phyloP scores from a whole-genome alignment of 2,888 invertebrate genomes.

The Mechanitis messenoides region DNA sequence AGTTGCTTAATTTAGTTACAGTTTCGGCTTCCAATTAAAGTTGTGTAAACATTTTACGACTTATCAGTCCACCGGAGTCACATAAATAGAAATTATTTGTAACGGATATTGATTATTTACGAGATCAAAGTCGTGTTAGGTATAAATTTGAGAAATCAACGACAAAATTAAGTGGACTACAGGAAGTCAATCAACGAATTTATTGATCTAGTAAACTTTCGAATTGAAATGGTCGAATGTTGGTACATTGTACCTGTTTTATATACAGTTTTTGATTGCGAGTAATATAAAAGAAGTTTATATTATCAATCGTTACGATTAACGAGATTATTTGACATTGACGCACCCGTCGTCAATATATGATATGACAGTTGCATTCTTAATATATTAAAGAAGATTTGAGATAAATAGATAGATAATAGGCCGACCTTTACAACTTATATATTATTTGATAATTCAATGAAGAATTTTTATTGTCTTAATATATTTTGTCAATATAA shows the following conservation, averaged over 20 bases:
- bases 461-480: too few relatives aligned
- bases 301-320: conserved; percentile 29
- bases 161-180: conserved; percentile 41
- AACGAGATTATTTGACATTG: conserved; percentile 25
- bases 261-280: conserved; percentile 34
- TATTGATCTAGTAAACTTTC: conserved; percentile 57
- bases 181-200: conserved; percentile 63
- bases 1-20: conserved; percentile 18
- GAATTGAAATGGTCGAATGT: conserved; percentile 28
- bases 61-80: conserved; percentile 20
- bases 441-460: too few relatives aligned
- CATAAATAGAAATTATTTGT: conserved; percentile 26
- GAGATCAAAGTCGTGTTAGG: conserved; percentile 24
- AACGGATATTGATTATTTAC: conserved; percentile 32
- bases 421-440: too few relatives aligned
- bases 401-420: too few relatives aligned
- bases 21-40: conserved; percentile 21
- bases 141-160: conserved; percentile 27
- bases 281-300: conserved; percentile 39
- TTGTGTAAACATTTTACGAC: conserved; percentile 28
- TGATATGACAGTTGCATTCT: background rate
- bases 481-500: too few relatives aligned
- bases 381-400: too few relatives aligned
- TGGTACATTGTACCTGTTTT: conserved; percentile 26
- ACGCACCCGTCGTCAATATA: background rate